Evolutionary conservation across 2,888 invertebrate genomes (phyloP), one percentile per base, ranked within the genome.

Genomic region (Cheilosia pagana): DNA sequence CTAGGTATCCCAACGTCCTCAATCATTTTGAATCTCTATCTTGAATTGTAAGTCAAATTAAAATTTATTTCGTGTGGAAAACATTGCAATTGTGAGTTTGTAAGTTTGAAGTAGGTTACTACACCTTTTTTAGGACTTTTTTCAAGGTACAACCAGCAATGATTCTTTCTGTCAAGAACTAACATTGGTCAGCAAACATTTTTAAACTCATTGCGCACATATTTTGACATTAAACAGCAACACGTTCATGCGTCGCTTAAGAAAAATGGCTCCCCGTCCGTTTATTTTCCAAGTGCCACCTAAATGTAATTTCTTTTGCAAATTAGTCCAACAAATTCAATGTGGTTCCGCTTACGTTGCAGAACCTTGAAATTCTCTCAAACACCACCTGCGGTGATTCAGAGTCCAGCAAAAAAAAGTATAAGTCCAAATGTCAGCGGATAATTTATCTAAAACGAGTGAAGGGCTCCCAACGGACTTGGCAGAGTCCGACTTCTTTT

Each of bases 391-490:
- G 71, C 25, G 50, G 50, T 7, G 16, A 23, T 41, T 50, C 39
- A 35, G 12, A 23, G 39, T n/a, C 12, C 1, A 31, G 28, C 48
- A 21, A 28, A 43, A 43, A 67, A 48, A 31, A 45, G 43, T 43
- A 43, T 25, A 50, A 70, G 35, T 45, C n/a, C 41, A 60, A 60
- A 71, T 60, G 60, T 71, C 60, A 41, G 71, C 71, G 52, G 41
- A 71, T 71, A 71, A 71, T 71, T 71, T 71, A 71, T 60, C 14
- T 52, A 23, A 39, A 14, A 48, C 31, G 12, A 16, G 16, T 7
- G 21, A 50, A 50, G 41, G 68, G 21, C 7, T 16, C 43, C 53
- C 67, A 14, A 25, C 41, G 57, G 21, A 41, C 39, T 19, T 23
- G 10, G 23, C 14, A 8, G 35, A 57, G 35, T 19, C 21, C 21